Evolutionary conservation across 2,888 invertebrate genomes (phyloP).

Genomic region (Conchocele bisecta): DNA sequence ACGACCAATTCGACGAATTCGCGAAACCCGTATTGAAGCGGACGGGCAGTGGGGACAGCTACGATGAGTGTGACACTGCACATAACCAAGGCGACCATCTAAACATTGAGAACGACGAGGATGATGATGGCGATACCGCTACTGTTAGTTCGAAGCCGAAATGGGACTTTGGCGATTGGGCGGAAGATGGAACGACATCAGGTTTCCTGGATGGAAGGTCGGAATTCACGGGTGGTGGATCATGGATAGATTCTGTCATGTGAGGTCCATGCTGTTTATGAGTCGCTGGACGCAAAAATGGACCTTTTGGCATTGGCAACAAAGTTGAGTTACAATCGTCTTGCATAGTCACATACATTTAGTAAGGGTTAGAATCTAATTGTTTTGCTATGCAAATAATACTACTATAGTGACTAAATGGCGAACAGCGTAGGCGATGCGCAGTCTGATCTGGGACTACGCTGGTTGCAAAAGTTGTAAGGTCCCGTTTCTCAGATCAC

Average conservation of each 20-base stretch:
- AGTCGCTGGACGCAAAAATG: too few relatives aligned
- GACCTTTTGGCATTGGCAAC: too few relatives aligned
- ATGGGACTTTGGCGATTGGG: conserved; percentile 56
- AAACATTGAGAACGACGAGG: conserved; percentile 56
- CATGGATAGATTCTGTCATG: conserved; percentile 57
- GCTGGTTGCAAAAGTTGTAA: too few relatives aligned
- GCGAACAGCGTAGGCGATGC: too few relatives aligned
- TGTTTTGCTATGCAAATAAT: too few relatives aligned
- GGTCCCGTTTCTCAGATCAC: too few relatives aligned
- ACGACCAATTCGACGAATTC: conserved; percentile 34
- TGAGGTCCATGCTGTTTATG: too few relatives aligned
- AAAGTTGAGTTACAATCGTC: too few relatives aligned
- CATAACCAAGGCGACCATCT: conserved; percentile 44
- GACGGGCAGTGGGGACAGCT: conserved; percentile 51
- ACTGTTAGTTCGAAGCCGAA: conserved; percentile 40
- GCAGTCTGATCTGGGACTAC: too few relatives aligned
- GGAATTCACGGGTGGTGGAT: conserved; percentile 56
- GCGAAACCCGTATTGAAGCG: conserved; percentile 35
- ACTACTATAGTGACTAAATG: too few relatives aligned
- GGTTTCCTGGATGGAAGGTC: conserved; percentile 63
- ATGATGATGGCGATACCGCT: conserved; percentile 41
- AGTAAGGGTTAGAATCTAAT: too few relatives aligned
- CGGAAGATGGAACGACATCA: conserved; percentile 61
- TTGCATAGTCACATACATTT: too few relatives aligned
- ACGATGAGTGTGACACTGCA: conserved; percentile 27